Evolutionary conservation across 2,888 invertebrate genomes (phyloP).

Genomic region (Vesta saturnalis): DNA sequence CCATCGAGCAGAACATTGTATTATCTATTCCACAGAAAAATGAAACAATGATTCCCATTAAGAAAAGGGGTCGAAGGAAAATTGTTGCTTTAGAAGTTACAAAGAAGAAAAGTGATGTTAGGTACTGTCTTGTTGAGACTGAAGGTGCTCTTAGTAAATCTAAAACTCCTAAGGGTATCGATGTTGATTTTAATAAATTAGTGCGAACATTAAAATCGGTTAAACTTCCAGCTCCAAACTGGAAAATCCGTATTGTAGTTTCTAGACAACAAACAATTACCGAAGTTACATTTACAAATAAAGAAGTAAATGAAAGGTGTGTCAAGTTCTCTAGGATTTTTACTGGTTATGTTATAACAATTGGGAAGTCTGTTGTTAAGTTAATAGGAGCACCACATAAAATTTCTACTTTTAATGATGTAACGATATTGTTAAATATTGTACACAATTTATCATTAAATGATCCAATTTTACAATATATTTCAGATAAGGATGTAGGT

Average conservation of each 20-base stretch:
- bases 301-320: slow-evolving; percentile 31
- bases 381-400: slow-evolving; percentile 59
- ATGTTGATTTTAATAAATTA: slow-evolving; percentile 33
- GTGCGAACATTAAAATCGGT: slow-evolving; percentile 34
- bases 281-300: slow-evolving; percentile 36
- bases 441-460: slow-evolving; percentile 57
- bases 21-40: no score
- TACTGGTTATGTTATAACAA: slow-evolving; percentile 25
- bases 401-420: slow-evolving; percentile 55
- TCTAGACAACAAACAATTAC: slow-evolving; percentile 30
- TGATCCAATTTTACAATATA: slow-evolving; percentile 48
- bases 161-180: slow-evolving; percentile 4
- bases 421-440: slow-evolving; percentile 59
- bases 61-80: background rate
- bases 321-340: slow-evolving; percentile 29
- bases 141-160: background rate
- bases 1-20: no score
- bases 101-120: background rate
- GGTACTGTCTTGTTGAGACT: slow-evolving; percentile 19
- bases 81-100: background rate
- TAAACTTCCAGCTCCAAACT: slow-evolving; percentile 31
- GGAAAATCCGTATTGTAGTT: slow-evolving; percentile 37
- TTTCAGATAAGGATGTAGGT: background rate
- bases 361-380: slow-evolving; percentile 50
- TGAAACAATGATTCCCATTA: no score